Conservation (phyloP, 2,888 invertebrate species). For the Hyles lineata region DNA sequence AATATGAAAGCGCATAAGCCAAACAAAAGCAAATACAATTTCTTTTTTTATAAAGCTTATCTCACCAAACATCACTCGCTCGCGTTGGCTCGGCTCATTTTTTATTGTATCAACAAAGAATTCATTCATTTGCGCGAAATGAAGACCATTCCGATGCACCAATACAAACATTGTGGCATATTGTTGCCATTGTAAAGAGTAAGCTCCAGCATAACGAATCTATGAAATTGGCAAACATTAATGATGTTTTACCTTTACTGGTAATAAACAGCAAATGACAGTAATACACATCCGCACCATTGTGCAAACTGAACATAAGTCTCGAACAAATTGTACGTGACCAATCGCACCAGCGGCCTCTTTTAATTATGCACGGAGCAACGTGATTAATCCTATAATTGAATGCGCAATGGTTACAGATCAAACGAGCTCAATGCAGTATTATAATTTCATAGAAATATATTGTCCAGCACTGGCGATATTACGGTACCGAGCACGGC, state of each 20-base stretch:
- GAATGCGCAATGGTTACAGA: slow-evolving; percentile 42
- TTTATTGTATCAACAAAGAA: slow-evolving; percentile 71
- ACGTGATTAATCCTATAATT: slow-evolving; percentile 54
- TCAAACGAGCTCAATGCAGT: slow-evolving; percentile 28
- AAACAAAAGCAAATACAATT: background rate
- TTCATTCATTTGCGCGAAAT: slow-evolving; percentile 72
- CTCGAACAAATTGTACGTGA: slow-evolving; percentile 52
- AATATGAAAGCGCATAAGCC: background rate
- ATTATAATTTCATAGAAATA: slow-evolving; percentile 32
- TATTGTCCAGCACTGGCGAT: slow-evolving; percentile 1
- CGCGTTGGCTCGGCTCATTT: slow-evolving; percentile 64
- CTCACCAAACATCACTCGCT: slow-evolving; percentile 1
- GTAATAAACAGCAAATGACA: slow-evolving; percentile 16
- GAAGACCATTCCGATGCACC: slow-evolving; percentile 56
- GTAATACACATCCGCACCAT: slow-evolving; percentile 41
- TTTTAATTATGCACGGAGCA: slow-evolving; percentile 53
- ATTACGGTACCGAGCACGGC: slow-evolving; percentile 9
- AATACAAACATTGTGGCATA: slow-evolving; percentile 53
- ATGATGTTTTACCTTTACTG: background rate
- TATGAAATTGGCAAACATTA: slow-evolving; percentile 14
- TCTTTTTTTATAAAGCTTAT: slow-evolving; percentile 15
- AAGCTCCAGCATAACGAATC: slow-evolving; percentile 33
- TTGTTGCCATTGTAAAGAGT: slow-evolving; percentile 45
- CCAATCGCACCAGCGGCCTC: slow-evolving; percentile 52
- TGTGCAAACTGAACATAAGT: slow-evolving; percentile 39